These are phyloP conservation scores for Trichogramma dendrolimi DNA, from an alignment of 2,888 invertebrate species.

Conservation along the genomic window DNA sequence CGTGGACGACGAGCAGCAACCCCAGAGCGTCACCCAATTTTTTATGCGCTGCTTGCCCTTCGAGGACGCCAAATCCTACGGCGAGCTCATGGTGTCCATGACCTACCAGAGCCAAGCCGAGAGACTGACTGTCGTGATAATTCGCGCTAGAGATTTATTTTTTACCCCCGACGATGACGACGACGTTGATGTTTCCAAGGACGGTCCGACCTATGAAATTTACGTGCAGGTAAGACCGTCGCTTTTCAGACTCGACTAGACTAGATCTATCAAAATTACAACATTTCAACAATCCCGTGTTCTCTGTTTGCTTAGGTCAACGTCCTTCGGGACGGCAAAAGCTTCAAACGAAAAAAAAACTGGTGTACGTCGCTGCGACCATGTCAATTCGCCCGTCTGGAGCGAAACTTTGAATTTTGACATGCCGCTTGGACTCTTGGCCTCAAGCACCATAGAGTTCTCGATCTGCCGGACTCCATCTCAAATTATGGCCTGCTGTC, in stretches of 20 bases:
- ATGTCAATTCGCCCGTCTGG: constrained; percentile 49
- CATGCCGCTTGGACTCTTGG: constrained; percentile 55
- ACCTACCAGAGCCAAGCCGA: constrained; percentile 58
- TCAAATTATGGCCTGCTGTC: constrained; percentile 57
- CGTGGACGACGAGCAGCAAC: constrained; percentile 50
- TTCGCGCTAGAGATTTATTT: constrained; percentile 56
- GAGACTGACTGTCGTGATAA: constrained; percentile 59
- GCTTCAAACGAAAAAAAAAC: constrained; percentile 55
- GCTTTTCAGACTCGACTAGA: background rate
- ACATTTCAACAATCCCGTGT: background rate
- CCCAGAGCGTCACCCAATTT: constrained; percentile 57
- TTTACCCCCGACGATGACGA: constrained; percentile 13
- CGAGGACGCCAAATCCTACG: constrained; percentile 56
- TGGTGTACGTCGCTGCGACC: constrained; percentile 52
- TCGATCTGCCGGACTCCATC: constrained; percentile 62
- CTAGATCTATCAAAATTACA: background rate
- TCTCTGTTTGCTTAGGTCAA: constrained; percentile 37
- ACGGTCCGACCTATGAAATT: constrained; percentile 48
- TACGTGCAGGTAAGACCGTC: constrained; percentile 52
- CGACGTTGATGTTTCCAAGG: constrained; percentile 34
- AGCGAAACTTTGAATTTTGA: constrained; percentile 57
- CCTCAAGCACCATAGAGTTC: constrained; percentile 58
- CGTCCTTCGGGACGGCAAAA: constrained; percentile 51
- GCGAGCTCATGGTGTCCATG: constrained; percentile 59
- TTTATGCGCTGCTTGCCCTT: constrained; percentile 55